Evolutionary conservation across 2,113 vertebrate species (phyloP).

Genomic region (Solea solea): DNA sequence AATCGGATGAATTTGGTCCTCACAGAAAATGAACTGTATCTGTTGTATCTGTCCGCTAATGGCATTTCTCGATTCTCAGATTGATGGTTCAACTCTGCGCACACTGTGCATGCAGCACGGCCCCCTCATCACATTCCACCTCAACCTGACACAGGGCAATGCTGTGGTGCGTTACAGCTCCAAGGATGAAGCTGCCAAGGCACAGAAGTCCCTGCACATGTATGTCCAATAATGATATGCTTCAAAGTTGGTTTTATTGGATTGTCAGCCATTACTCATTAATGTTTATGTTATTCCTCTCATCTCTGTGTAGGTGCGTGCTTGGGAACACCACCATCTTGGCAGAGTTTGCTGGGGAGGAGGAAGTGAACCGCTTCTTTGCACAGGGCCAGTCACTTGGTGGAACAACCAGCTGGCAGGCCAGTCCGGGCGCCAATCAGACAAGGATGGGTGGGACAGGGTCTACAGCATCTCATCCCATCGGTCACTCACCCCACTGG

Average conservation of each 20-base stretch:
- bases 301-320: slow-evolving; percentile 84
- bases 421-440: slow-evolving; percentile 87
- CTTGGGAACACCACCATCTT: slow-evolving; percentile 97
- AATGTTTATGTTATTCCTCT: neutral
- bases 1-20: neutral
- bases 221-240: slow-evolving; percentile 57
- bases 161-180: slow-evolving; percentile 97
- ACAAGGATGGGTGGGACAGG: slow-evolving; percentile 86
- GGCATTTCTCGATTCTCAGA: slow-evolving; percentile 74
- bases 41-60: neutral
- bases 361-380: slow-evolving; percentile 96
- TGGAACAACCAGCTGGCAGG: slow-evolving; percentile 95
- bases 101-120: slow-evolving; percentile 97
- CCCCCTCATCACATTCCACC: slow-evolving; percentile 96
- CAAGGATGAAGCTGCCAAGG: slow-evolving; percentile 96
- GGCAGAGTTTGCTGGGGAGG: slow-evolving; percentile 95
- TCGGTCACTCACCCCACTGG: slow-evolving; percentile 89
- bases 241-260: neutral
- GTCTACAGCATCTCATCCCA: slow-evolving; percentile 83
- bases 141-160: slow-evolving; percentile 96
- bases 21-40: neutral
- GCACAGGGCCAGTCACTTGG: slow-evolving; percentile 93
- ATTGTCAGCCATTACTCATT: neutral
- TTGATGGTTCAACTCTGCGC: slow-evolving; percentile 94
- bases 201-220: slow-evolving; percentile 98